Percentiles rank a stretch among this genome's conserved stretches.
Evolutionary conservation across 1,140 invertebrate species (phyloP).

Genomic region (Thaumatotibia leucotreta): DNA sequence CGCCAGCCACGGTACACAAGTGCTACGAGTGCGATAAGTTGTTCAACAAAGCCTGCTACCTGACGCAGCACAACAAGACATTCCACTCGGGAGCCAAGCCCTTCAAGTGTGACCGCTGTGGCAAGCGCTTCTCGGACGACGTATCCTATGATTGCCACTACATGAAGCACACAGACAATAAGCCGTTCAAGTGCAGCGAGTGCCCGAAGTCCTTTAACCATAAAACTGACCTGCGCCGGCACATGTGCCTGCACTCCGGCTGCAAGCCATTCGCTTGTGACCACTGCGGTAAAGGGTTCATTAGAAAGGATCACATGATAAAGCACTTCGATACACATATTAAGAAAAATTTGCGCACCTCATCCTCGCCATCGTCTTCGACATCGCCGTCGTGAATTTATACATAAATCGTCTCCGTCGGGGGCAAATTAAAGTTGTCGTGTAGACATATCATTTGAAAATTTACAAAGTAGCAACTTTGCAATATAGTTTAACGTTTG

Average conservation of each 20-base stretch:
- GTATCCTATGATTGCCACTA: slow-evolving; percentile 83
- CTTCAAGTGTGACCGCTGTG: slow-evolving; percentile 89
- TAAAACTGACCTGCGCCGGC: slow-evolving; percentile 93
- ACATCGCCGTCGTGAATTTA: slow-evolving; percentile 34
- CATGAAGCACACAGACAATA: slow-evolving; percentile 87
- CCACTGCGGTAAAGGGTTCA: slow-evolving; percentile 92
- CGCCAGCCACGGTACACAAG: slow-evolving; percentile 77
- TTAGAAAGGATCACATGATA: slow-evolving; percentile 95
- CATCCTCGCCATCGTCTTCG: slow-evolving; percentile 33
- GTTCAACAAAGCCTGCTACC: slow-evolving; percentile 91
- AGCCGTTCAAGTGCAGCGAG: slow-evolving; percentile 91
- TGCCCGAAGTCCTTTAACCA: slow-evolving; percentile 90
- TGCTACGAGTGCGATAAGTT: slow-evolving; percentile 90
- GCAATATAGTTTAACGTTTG: slow-evolving; percentile 38
- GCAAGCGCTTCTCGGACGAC: slow-evolving; percentile 87
- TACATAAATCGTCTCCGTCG: slow-evolving; percentile 14
- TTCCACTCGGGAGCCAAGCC: slow-evolving; percentile 92
- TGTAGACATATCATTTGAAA: slow-evolving; percentile 52
- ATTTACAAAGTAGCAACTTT: slow-evolving; percentile 31
- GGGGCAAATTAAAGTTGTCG: slow-evolving; percentile 23
- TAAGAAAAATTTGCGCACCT: slow-evolving; percentile 62
- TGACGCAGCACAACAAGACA: slow-evolving; percentile 93
- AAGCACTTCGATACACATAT: slow-evolving; percentile 93
- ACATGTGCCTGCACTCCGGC: slow-evolving; percentile 91
- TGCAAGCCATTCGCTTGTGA: slow-evolving; percentile 89